Base-by-base conservation (phyloP, 2,797 vertebrate species). In the Phoebastria nigripes region DNA sequence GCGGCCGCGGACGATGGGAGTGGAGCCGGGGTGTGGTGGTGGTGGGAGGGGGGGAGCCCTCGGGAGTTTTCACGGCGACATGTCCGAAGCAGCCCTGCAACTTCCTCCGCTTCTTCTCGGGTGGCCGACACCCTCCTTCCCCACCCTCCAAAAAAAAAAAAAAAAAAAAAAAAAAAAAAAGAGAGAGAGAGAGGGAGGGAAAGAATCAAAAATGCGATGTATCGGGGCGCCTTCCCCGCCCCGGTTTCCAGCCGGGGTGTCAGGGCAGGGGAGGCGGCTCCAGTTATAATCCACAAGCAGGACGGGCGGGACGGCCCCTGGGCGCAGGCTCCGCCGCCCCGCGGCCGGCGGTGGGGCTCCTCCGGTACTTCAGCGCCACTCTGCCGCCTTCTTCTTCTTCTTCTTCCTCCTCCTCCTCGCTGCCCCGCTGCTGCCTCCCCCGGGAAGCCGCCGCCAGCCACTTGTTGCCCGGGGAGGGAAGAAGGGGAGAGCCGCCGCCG, bases 381-480 rank as follows among this genome's bases (percentile, higher is more conserved):
- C 95, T 86, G 82, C 96, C 35, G 35, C 35, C 35, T 35, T 35
- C 35, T 35, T 35, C 35, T 35, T 35, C 35, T 35, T 35, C 92
- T 90, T 59, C 65, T 49, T 77, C 54, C 35, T 76, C 37, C 72
- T 85, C 71, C 61, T 70, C 71, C 71, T 74, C 72, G 4, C 69
- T 77, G 72, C 59, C 46, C 54, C 15, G 29, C 79, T 15, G 55
- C 74, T 18, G 56, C 96, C 51, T 86, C 95, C 96, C 92, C 35
- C 15, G 93, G 94, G 93, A 95, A 89, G 77, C 92, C 76, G 90
- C 91, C 74, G 73, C 35, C 91, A 80, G 89, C 96, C 97, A 97
- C 97, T 97, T 98, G 97, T 97, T 97, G 96, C 95, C 95, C 10
- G 67, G 59, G 83, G 22, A 84, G 26, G 72, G 87, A 96, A 56